These are phyloP conservation scores for Cataglyphis livida DNA, from an alignment of 2,888 invertebrate genomes.

Conservation along the genomic window DNA sequence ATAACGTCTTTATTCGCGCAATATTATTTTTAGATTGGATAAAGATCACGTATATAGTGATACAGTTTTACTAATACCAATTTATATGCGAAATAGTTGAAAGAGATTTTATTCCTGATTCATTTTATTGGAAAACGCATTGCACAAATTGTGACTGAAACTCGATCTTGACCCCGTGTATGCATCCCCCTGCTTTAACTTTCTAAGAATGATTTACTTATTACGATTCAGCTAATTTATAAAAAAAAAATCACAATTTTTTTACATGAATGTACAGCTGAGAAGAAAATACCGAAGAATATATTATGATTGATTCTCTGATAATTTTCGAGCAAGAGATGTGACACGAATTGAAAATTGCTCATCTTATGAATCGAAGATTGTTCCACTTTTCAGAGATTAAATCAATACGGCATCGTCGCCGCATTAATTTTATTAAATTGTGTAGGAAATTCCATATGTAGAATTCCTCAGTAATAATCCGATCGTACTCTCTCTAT, in stretches of 20 bases:
- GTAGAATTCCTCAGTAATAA: constrained; percentile 20
- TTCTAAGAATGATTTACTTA: neutral
- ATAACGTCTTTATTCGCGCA: neutral
- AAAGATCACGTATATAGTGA: neutral
- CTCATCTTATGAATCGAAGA: constrained; percentile 6
- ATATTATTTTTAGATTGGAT: neutral
- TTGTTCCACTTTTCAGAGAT: constrained; percentile 21
- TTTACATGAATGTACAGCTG: neutral
- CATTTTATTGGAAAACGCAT: neutral
- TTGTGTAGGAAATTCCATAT: constrained; percentile 12
- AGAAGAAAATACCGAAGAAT: neutral
- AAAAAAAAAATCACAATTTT: constrained; percentile 4
- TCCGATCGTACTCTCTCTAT: neutral
- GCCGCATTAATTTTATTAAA: constrained; percentile 13
- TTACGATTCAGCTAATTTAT: neutral
- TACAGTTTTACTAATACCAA: neutral
- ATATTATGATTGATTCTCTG: constrained; percentile 1
- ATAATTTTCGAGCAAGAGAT: constrained; percentile 19
- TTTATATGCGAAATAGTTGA: neutral
- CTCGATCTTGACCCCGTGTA: constrained; percentile 21
- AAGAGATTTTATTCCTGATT: neutral
- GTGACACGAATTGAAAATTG: constrained; percentile 5
- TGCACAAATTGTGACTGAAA: neutral
- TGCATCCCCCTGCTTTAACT: neutral
- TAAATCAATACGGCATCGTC: neutral